Percentiles rank a stretch among this genome's conserved stretches.
Evolutionary conservation across 2,797 vertebrate genomes (phyloP).

Genomic region (Epinephelus malabaricus): DNA sequence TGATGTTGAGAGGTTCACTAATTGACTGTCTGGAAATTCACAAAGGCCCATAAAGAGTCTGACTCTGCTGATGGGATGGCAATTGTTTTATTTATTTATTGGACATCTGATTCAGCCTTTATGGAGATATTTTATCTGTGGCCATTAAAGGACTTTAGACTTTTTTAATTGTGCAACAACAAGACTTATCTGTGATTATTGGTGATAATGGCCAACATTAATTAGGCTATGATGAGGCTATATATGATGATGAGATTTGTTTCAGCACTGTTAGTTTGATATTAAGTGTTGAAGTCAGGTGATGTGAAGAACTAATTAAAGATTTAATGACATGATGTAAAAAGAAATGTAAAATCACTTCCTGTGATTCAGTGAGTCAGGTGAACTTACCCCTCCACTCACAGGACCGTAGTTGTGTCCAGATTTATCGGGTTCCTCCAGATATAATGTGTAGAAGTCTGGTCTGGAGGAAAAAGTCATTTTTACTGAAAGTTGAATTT

Average conservation of each 20-base stretch:
- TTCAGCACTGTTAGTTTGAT: no score
- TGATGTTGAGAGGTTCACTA: no score
- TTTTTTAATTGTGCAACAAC: not conserved
- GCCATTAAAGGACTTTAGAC: constrained; percentile 21
- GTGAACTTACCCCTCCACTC: constrained; percentile 91
- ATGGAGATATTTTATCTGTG: not conserved
- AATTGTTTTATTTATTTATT: not conserved
- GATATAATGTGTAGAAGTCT: constrained; percentile 97
- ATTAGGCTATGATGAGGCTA: not conserved
- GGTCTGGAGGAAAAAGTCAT: constrained; percentile 83
- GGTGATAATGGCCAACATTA: not conserved
- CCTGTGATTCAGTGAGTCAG: not conserved
- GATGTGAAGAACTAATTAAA: not conserved
- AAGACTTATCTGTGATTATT: not conserved
- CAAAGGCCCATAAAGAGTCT: not conserved
- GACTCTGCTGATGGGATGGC: not conserved
- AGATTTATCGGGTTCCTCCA: constrained; percentile 97
- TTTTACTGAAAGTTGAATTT: not conserved
- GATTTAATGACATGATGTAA: not conserved
- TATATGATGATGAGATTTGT: not conserved
- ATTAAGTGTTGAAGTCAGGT: not conserved
- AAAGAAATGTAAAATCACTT: no score
- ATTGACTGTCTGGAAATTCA: not conserved
- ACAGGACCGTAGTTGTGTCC: constrained; percentile 93
- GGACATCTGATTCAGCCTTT: not conserved